phyloP scores from a whole-genome alignment of 2,888 invertebrate species.

The Galeopsomyia nigrocyanea region DNA sequence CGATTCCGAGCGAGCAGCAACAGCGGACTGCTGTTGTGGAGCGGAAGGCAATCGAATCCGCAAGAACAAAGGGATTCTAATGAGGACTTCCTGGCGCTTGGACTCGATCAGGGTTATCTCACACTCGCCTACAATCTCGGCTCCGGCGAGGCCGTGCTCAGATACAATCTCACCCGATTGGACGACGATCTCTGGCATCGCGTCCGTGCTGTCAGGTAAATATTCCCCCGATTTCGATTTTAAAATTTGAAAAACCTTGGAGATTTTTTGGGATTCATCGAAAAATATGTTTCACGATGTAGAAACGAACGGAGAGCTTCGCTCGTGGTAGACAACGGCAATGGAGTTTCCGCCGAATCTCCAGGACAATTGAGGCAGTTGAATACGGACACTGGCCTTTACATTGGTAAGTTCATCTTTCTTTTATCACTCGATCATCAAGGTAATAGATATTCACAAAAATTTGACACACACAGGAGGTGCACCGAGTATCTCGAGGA shows the following conservation, averaged over 20 bases:
- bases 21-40: constrained; percentile 87
- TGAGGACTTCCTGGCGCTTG: constrained; percentile 87
- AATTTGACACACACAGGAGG: constrained; percentile 75
- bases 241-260: neutral
- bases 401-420: constrained; percentile 79
- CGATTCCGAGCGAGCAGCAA: constrained; percentile 81
- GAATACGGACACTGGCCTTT: constrained; percentile 90
- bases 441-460: neutral
- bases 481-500: constrained; percentile 81
- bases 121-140: constrained; percentile 87
- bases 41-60: constrained; percentile 76
- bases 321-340: constrained; percentile 89
- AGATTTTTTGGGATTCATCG: neutral
- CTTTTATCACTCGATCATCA: neutral
- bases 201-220: constrained; percentile 80
- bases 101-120: constrained; percentile 83
- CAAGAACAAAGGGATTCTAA: constrained; percentile 71
- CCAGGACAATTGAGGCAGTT: constrained; percentile 88
- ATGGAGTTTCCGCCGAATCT: constrained; percentile 83
- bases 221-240: constrained; percentile 12
- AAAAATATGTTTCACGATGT: constrained; percentile 51
- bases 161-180: constrained; percentile 87
- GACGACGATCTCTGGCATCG: constrained; percentile 92
- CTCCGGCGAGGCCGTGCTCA: constrained; percentile 86
- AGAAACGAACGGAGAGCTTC: constrained; percentile 90